Base-by-base conservation (phyloP, 2,113 vertebrate genomes). In the Brachypteracias leptosomus region DNA sequence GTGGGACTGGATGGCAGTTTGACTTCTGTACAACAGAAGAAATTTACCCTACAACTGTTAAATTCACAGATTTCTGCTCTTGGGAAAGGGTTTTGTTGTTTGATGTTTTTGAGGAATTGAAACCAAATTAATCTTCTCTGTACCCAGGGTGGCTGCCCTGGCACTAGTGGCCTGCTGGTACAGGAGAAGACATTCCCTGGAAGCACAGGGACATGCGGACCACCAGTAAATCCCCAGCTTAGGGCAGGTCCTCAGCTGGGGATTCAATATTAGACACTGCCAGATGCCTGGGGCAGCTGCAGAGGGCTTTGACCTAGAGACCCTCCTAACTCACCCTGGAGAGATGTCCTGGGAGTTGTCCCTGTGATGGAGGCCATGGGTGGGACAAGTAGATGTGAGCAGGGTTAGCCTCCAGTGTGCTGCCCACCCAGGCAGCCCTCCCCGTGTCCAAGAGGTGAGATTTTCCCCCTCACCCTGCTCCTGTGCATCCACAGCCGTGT, bases 161-260 rank as follows among this genome's bases (percentile, higher is more conserved):
- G 33, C 9, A 73, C 15, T 0, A 0, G 7, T 24, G 25, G 31
- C 33, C 75, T 33, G 15, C n/a, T 75, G 33, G 33, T 58, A 76
- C 25, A 33, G 59, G 22, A 86, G 49, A 38, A 55, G 15, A 16
- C 46, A 54, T 58, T 49, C 38, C 16, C 67, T 88, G 71, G 44
- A 46, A 92, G 44, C 33, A 18, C 35, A 28, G 18, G 3, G 18
- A 33, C n/a, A 19, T 15, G 3, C 1, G 5, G 24, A 21, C 36
- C 10, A 11, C 7, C 47, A 42, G 15, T 9, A 63, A 59, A 75
- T n/a, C 12, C 61, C n/a, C 59, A 44, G 58, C 11, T 9, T 0
- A 55, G 63, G 16, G 26, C 40, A 87, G 16, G 4, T 62, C 13
- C 47, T 82, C 35, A 7, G 1, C 24, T 42, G 52, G 11, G 26